Evolutionary conservation across 2,113 vertebrate species (phyloP).

Genomic region (Triplophysa dalaica): DNA sequence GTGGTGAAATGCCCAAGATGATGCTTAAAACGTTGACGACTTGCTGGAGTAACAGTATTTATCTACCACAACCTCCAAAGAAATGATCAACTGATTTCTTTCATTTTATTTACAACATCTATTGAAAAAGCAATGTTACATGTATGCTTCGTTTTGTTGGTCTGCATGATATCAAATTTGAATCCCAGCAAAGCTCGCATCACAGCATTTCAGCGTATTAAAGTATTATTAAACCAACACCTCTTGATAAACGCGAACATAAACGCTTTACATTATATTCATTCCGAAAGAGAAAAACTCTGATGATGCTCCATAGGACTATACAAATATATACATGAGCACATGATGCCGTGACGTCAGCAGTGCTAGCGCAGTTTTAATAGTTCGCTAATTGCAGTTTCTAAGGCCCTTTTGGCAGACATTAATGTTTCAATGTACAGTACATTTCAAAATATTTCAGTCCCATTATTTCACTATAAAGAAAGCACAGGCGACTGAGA

Average conservation of each 20-base stretch:
- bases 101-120: slow-evolving; percentile 45
- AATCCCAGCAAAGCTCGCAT: background rate
- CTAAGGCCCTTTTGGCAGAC: background rate
- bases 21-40: background rate
- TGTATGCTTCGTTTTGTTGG: background rate
- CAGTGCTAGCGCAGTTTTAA: background rate
- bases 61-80: background rate
- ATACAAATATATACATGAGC: slow-evolving; percentile 12
- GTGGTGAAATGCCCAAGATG: too few species aligned
- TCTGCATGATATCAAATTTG: background rate
- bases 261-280: background rate
- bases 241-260: background rate
- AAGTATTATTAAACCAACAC: slow-evolving; percentile 12
- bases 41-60: background rate
- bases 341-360: background rate
- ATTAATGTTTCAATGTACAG: background rate
- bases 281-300: background rate
- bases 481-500: background rate
- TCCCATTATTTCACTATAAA: background rate
- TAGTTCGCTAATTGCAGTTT: background rate
- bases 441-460: slow-evolving; percentile 1
- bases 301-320: background rate
- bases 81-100: slow-evolving; percentile 10
- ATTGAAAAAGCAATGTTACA: slow-evolving; percentile 19
- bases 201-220: background rate